Evolutionary conservation across 2,888 invertebrate genomes (phyloP).

Genomic region (Andrena fulva): DNA sequence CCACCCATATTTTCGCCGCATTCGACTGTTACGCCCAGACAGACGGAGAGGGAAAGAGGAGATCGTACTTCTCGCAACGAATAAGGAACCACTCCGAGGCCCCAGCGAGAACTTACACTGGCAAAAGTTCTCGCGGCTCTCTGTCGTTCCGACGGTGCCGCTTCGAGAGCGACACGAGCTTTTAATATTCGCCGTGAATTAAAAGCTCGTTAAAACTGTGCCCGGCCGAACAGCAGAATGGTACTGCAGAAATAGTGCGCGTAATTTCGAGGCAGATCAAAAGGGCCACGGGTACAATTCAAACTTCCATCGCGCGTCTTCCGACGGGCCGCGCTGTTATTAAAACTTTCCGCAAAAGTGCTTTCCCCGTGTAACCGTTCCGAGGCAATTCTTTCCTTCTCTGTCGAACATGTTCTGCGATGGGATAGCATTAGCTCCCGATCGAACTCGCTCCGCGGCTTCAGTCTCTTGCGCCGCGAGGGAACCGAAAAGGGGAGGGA

Average conservation of each 20-base stretch:
- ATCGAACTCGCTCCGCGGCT: constrained; percentile 13
- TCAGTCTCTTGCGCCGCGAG: neutral
- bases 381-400: neutral
- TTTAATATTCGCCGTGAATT: constrained; percentile 45
- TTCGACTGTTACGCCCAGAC: constrained; percentile 2
- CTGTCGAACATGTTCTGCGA: neutral
- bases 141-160: neutral
- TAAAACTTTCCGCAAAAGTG: constrained; percentile 28
- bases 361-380: neutral
- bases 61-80: neutral
- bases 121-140: constrained; percentile 5
- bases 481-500: neutral
- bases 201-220: constrained; percentile 47
- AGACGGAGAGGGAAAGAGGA: neutral
- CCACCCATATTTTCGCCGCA: constrained; percentile 26
- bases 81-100: neutral
- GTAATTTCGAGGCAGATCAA: constrained; percentile 36
- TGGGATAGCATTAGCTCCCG: too few relatives aligned
- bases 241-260: constrained; percentile 24
- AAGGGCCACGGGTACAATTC: constrained; percentile 18
- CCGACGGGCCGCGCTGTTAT: constrained; percentile 17
- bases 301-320: constrained; percentile 23
- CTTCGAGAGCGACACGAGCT: neutral
- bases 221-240: neutral
- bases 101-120: constrained; percentile 1